Evolutionary conservation across 37 sponge, comb jelly and placozoan genomes (phyloP).

Genomic region (Tethya wilhelma): DNA sequence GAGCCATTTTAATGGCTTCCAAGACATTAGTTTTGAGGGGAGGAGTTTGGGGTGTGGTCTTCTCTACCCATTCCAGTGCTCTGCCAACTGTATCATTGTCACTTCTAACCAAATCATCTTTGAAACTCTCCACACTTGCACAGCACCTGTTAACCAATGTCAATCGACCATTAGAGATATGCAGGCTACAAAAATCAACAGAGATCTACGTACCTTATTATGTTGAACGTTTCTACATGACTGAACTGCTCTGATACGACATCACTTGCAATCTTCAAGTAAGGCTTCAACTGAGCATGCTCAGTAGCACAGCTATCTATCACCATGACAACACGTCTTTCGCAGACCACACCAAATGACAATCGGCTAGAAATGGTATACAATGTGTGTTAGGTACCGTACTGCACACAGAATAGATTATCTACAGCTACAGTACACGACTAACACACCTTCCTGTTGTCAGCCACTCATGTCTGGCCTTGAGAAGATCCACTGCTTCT

Average conservation of each 20-base stretch:
- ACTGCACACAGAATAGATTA: neutral
- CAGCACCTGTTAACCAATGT: too few relatives aligned
- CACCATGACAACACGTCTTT: constrained; percentile 45
- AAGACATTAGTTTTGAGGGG: constrained; percentile 21
- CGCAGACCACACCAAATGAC: constrained; percentile 60
- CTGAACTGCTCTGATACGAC: constrained; percentile 61
- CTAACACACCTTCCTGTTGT: constrained; percentile 68
- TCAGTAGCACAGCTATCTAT: constrained; percentile 22
- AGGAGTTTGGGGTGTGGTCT: constrained; percentile 21
- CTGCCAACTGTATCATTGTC: constrained; percentile 17
- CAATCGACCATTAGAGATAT: neutral
- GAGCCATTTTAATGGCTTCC: constrained; percentile 41
- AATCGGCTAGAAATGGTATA: constrained; percentile 45
- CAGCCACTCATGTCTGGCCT: constrained; percentile 74
- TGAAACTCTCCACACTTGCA: constrained; percentile 22
- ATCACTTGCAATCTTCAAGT: constrained; percentile 8
- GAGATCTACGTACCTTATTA: constrained; percentile 44
- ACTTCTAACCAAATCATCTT: constrained; percentile 14
- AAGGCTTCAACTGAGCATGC: constrained; percentile 27
- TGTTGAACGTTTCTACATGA: constrained; percentile 43
- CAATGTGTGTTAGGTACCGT: neutral
- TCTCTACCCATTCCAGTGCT: constrained; percentile 59
- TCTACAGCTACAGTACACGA: neutral
- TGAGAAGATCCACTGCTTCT: constrained; percentile 37
- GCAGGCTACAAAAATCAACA: neutral